Conservation (phyloP, 1,140 invertebrate genomes). For the Leguminivora glycinivorella region DNA sequence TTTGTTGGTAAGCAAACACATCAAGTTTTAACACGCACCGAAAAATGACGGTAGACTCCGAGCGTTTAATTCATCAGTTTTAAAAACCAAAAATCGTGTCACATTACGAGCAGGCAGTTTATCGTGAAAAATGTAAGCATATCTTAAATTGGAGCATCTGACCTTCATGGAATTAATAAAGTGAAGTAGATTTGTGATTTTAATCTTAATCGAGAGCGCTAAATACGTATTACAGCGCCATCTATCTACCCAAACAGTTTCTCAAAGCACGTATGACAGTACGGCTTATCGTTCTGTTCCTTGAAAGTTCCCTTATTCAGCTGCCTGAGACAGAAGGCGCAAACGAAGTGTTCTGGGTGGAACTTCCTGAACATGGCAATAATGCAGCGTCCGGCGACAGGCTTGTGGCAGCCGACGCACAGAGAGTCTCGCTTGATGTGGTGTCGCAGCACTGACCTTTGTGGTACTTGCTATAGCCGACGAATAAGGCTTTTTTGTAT, state of each 20-base stretch:
- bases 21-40: too few species aligned
- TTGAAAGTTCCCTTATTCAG: constrained; percentile 99
- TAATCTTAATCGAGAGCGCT: not conserved
- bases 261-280: constrained; percentile 98
- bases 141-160: too few species aligned
- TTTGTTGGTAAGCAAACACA: too few species aligned
- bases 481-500: too few species aligned
- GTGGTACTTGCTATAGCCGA: constrained; percentile 74
- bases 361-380: constrained; percentile 99
- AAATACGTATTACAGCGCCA: not conserved
- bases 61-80: too few species aligned
- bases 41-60: too few species aligned
- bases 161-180: too few species aligned
- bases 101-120: too few species aligned
- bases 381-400: constrained; percentile 97
- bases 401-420: constrained; percentile 98
- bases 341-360: constrained; percentile 99
- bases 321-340: constrained; percentile 98
- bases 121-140: too few species aligned
- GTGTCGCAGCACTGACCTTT: too few species aligned
- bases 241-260: constrained; percentile 88
- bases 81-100: too few species aligned
- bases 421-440: constrained; percentile 97
- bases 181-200: too few species aligned
- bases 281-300: constrained; percentile 98